Evolutionary conservation across 1,140 invertebrate genomes (phyloP).

Genomic region (Drusus annulatus): DNA sequence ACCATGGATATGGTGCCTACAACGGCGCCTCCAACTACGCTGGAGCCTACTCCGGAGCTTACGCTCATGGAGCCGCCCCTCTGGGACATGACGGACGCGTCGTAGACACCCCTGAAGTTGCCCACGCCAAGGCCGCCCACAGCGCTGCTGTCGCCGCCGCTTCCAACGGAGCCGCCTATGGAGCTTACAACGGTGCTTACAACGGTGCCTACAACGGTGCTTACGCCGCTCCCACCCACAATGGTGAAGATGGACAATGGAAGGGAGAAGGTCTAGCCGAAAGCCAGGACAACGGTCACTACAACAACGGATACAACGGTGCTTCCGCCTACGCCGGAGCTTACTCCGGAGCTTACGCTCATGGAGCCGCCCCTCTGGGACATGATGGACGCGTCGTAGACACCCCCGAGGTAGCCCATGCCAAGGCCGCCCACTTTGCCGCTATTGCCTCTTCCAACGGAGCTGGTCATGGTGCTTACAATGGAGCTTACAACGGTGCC

Average conservation of each 20-base stretch:
- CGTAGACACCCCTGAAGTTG: too few species aligned
- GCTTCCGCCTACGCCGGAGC: too few species aligned
- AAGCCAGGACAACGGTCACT: too few species aligned
- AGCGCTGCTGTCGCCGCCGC: too few species aligned
- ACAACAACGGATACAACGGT: too few species aligned
- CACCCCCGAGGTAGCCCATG: slow-evolving; percentile 68
- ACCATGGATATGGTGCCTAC: slow-evolving; percentile 40
- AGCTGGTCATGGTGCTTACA: too few species aligned
- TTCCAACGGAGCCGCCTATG: slow-evolving; percentile 48
- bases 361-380: slow-evolving; percentile 51
- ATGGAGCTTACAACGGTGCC: not conserved
- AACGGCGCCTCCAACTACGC: not conserved
- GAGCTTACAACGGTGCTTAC: slow-evolving; percentile 63
- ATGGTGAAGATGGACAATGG: slow-evolving; percentile 9
- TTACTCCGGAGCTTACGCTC: slow-evolving; percentile 22
- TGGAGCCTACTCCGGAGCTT: not conserved
- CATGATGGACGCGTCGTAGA: slow-evolving; percentile 62
- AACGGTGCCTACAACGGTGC: slow-evolving; percentile 32
- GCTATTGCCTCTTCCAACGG: too few species aligned
- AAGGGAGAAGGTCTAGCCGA: too few species aligned
- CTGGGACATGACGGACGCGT: too few species aligned
- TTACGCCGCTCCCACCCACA: slow-evolving; percentile 51
- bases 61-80: too few species aligned
- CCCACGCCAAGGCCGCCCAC: too few species aligned
- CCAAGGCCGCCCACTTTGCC: slow-evolving; percentile 65